Percentiles rank a stretch among this genome's conserved stretches.
phyloP scores from a whole-genome alignment of 2,797 vertebrate species.

The Selene dorsalis region DNA sequence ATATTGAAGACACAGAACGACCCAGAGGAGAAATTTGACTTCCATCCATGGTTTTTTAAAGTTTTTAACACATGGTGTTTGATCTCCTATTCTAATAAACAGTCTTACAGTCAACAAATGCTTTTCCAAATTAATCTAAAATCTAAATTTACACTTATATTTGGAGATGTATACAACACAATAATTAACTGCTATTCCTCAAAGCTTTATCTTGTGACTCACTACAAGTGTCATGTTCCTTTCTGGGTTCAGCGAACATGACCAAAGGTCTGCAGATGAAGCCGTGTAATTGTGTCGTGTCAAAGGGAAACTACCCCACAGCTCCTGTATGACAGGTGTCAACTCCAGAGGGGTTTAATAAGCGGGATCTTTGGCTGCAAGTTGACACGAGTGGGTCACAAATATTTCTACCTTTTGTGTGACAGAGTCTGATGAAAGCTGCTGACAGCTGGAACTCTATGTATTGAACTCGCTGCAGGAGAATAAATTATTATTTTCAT shows the following conservation, averaged over 20 bases:
- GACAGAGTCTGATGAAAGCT: constrained; percentile 38
- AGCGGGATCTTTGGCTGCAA: constrained; percentile 41
- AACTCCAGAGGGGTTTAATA: constrained; percentile 32
- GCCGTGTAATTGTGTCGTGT: constrained; percentile 19
- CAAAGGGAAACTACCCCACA: constrained; percentile 22
- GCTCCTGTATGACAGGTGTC: constrained; percentile 58
- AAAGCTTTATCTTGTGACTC: background rate
- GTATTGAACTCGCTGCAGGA: constrained; percentile 24
- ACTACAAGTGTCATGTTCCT: background rate
- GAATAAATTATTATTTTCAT: constrained; percentile 51
- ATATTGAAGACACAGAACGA: background rate
- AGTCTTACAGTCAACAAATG: background rate
- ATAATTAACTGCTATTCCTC: background rate
- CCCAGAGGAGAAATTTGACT: background rate
- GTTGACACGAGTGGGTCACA: constrained; percentile 49
- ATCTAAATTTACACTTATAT: background rate
- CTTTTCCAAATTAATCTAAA: background rate
- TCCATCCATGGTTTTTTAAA: too few species aligned
- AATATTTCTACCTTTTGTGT: constrained; percentile 53
- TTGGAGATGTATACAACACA: background rate
- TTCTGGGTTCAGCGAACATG: constrained; percentile 7
- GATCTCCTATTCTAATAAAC: background rate
- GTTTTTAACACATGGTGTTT: too few species aligned
- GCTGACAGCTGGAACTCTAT: constrained; percentile 49
- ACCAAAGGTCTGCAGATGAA: constrained; percentile 23